Evolutionary conservation across 2,888 invertebrate species (phyloP).

Genomic region (Himalopsyche tibetana): DNA sequence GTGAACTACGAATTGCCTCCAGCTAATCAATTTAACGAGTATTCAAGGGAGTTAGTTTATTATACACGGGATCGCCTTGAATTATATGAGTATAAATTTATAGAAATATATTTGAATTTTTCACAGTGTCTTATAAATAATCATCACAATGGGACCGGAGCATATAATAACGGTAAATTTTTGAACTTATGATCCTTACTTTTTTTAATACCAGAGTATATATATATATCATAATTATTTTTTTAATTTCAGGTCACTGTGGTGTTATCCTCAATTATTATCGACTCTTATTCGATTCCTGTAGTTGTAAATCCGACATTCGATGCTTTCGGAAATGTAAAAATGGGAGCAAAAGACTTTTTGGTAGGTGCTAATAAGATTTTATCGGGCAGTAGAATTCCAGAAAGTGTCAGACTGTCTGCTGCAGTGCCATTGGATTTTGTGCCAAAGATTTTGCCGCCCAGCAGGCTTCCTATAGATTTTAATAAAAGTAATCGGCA

Average conservation of each 20-base stretch:
- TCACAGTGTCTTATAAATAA: not conserved
- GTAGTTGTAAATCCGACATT: not conserved
- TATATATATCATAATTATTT: no score
- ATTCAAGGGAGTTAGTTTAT: not conserved
- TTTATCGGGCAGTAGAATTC: not conserved
- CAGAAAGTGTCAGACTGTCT: not conserved
- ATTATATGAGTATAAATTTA: not conserved
- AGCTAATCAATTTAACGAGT: not conserved
- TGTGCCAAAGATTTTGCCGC: not conserved
- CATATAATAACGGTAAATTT: not conserved
- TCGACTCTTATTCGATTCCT: not conserved
- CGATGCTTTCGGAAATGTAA: not conserved
- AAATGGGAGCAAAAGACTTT: not conserved
- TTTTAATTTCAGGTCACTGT: not conserved
- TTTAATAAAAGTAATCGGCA: no score
- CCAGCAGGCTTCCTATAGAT: not conserved
- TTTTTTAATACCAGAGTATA: no score
- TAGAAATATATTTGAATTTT: not conserved
- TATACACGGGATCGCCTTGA: constrained; percentile 1
- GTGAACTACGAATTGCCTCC: not conserved
- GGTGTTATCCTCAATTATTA: not conserved
- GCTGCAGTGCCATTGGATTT: not conserved
- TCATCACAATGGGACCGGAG: not conserved
- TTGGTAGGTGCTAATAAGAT: not conserved
- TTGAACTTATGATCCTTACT: not conserved